Evolutionary conservation across 2,888 invertebrate species (phyloP), one percentile per base, ranked within the genome.

Genomic region (Sinohyriopsis cumingii): DNA sequence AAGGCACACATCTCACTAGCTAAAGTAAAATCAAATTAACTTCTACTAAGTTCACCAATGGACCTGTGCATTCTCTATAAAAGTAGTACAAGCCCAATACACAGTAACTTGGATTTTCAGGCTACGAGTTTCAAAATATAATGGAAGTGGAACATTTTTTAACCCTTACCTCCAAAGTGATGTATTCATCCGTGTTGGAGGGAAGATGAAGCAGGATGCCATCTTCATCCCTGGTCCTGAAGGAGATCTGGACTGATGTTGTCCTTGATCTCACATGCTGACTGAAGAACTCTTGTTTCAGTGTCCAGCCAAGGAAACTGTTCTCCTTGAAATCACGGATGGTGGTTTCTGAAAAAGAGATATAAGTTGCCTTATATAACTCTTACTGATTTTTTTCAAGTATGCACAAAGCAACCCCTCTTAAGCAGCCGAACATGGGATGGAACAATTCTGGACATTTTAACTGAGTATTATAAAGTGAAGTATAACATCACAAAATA

Each of bases 291-390:
- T 72, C 70, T 33, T 82, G 75, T 56, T 82, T 95, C 55, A 98
- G 91, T 3, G 97, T 96, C 89, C 98, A 98, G 89, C 97, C 97
- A n/a, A 98, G 96, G 90, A 97, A 98, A 80, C 97, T 97, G 89
- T 96, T 95, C 1, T 95, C 94, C 87, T 96, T 94, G 90, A 98
- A 97, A 74, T 97, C 97, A 69, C 88, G 87, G 6, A 83, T 71
- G 7, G 86, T 84, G 1, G 90, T 87, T 25, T 73, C 89, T 89
- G 82, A 20, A 81, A 72, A 68, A n/a, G 67, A n/a, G 45, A 63
- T 1, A 53, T 22, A 53, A 54, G 45, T 54, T 18, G 45, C 20
- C 33, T 55, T 19, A 64, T 9, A 65, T 54, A 25, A 28, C 55
- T 7, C 24, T 55, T n/a, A 15, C 1, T 15, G 1, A 7, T n/a